Base-by-base conservation (phyloP, 2,113 vertebrate species). In the Mandrillus leucophaeus region DNA sequence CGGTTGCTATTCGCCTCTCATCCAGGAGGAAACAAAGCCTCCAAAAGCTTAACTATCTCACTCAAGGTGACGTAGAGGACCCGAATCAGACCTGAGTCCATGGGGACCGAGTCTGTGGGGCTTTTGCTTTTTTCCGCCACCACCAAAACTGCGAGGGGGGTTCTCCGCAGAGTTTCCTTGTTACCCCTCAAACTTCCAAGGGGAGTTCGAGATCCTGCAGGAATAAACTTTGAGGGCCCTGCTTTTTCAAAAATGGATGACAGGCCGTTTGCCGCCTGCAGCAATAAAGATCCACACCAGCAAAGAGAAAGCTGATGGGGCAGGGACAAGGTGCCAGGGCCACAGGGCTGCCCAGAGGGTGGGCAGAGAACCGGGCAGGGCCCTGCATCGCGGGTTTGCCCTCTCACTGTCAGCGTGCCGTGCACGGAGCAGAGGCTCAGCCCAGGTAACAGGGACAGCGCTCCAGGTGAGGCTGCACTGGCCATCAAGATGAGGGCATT, bases 331-430 rank as follows among this genome's bases (percentile, higher is more conserved):
- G 14, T 14, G 25, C 50, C 40, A 75, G 50, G 73, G 18, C 30
- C 16, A 6, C 1, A 0, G 35, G 75, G 38, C 68, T 43, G 0
- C 43, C 0, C 1, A 57, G 73, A 16, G 55, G 38, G 43, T 4
- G 45, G 61, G 6, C 25, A 38, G 30, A 30, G 30, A n/a, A 35
- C 13, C 25, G 3, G 38, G n/a, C 70, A 66, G 61, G 40, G 30
- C 8, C 48, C 59, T 20, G 16, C 32, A 30, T 8, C 38, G 48
- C 6, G 14, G 35, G 32, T 35, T 76, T 35, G 7, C 23, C 23
- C 43, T 32, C 38, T 48, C 50, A 38, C 38, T 70, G 3, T 72
- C 25, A 16, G 30, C 57, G 13, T 85, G 55, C 72, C 50, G 2
- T 64, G 83, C 48, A 25, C 1, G 2, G n/a, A 20, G 59, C 40